Percentiles rank a stretch among this genome's conserved stretches.
Conservation (phyloP, 1,140 invertebrate genomes). For the Leptopilina boulardi region DNA sequence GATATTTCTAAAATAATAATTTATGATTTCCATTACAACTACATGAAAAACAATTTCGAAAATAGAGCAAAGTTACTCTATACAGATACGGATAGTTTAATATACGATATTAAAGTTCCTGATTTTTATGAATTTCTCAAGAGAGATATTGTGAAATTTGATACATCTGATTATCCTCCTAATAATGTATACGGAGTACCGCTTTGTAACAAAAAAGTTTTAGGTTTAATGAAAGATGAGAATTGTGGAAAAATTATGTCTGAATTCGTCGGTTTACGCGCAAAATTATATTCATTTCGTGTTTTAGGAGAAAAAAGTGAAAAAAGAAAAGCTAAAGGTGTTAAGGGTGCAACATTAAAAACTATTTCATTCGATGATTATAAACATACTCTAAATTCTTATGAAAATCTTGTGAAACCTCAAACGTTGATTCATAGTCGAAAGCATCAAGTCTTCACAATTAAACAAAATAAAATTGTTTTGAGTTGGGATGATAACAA, state of each 20-base stretch:
- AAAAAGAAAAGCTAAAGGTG: conserved; percentile 47
- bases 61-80: conserved; percentile 4
- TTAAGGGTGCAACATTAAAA: conserved; percentile 39
- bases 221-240: background rate
- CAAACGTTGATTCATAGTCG: conserved; percentile 26
- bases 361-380: conserved; percentile 39
- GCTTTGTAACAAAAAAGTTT: background rate
- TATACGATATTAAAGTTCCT: background rate
- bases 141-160: background rate
- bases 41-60: conserved; percentile 14
- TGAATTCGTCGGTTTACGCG: background rate
- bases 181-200: background rate
- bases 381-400: background rate
- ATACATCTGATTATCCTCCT: no score
- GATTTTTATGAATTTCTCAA: background rate
- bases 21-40: conserved; percentile 35
- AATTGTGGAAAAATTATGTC: background rate
- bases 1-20: background rate
- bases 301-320: background rate
- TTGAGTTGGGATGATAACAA: conserved; percentile 37
- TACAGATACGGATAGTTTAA: conserved; percentile 28
- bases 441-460: conserved; percentile 17
- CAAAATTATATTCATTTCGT: background rate
- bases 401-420: background rate
- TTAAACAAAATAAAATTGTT: conserved; percentile 37